Evolutionary conservation across 2,888 invertebrate species (phyloP).

Genomic region (Pollenia griseotomentosa): DNA sequence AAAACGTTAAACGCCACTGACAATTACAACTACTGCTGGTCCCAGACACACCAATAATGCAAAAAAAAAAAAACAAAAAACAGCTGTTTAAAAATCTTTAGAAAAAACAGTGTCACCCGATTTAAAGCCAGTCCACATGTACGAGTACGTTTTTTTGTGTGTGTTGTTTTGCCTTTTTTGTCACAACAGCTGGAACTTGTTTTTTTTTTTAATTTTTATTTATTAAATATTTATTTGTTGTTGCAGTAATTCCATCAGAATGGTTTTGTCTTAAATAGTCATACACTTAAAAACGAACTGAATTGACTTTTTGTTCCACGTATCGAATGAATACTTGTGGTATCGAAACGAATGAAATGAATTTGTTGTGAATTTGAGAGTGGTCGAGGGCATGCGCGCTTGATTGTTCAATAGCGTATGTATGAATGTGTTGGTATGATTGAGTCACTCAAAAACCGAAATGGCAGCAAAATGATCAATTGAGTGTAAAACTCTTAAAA

Average conservation of each 20-base stretch:
- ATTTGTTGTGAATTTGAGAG: too few relatives aligned
- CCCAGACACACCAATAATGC: not conserved
- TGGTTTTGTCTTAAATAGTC: slow-evolving; percentile 25
- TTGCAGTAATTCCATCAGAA: not conserved
- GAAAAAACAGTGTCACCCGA: slow-evolving; percentile 29
- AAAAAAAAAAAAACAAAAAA: slow-evolving; percentile 9
- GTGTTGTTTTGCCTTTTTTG: slow-evolving; percentile 1
- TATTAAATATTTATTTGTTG: slow-evolving; percentile 15
- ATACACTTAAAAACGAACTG: slow-evolving; percentile 9
- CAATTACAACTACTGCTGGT: slow-evolving; percentile 17
- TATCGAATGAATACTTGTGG: not conserved
- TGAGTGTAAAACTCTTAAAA: slow-evolving; percentile 3
- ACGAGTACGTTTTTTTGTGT: not conserved
- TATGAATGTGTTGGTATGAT: not conserved
- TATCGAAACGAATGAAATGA: not conserved
- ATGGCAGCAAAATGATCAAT: slow-evolving; percentile 36
- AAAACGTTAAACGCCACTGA: too few relatives aligned
- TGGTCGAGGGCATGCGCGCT: too few relatives aligned
- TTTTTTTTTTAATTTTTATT: not conserved
- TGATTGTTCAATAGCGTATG: too few relatives aligned
- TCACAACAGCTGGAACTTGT: slow-evolving; percentile 51
- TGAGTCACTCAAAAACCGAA: slow-evolving; percentile 21
- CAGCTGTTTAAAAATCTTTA: slow-evolving; percentile 43
- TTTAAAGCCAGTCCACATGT: slow-evolving; percentile 1
- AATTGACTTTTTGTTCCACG: slow-evolving; percentile 2